Conservation (phyloP, 2,888 invertebrate species). For the Cerastis rubricosa region DNA sequence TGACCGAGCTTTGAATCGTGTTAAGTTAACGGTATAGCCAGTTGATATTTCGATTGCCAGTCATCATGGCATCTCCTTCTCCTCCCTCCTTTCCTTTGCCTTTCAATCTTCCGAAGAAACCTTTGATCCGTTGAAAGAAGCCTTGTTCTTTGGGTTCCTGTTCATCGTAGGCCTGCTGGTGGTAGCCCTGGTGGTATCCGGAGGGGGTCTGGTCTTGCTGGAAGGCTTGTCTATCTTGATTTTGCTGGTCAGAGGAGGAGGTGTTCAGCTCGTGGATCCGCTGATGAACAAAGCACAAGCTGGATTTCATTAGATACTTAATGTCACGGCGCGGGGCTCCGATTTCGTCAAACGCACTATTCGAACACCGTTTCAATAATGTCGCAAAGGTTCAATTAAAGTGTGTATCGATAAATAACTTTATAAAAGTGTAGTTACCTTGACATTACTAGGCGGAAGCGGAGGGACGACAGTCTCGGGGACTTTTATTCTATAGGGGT, state of each 20-base stretch:
- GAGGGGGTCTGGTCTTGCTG: constrained; percentile 39
- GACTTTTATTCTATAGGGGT: constrained; percentile 85
- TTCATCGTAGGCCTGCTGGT: constrained; percentile 41
- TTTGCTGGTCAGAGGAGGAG: constrained; percentile 50
- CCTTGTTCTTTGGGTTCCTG: constrained; percentile 69
- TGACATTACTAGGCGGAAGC: constrained; percentile 81
- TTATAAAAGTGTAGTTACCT: constrained; percentile 73
- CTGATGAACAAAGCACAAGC: constrained; percentile 89
- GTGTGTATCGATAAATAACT: neutral
- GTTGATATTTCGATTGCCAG: constrained; percentile 26
- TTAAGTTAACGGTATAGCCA: constrained; percentile 28
- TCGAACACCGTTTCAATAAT: constrained; percentile 68
- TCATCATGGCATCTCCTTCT: constrained; percentile 73
- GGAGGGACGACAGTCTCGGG: constrained; percentile 85
- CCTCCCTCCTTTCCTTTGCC: constrained; percentile 70
- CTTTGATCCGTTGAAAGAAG: constrained; percentile 79
- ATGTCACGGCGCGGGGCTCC: constrained; percentile 81
- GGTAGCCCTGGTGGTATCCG: constrained; percentile 25
- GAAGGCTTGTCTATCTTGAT: constrained; percentile 46
- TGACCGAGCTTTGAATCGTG: constrained; percentile 14
- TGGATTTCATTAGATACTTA: constrained; percentile 88
- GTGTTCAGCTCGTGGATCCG: constrained; percentile 77
- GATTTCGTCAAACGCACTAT: constrained; percentile 90
- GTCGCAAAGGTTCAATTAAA: constrained; percentile 69
- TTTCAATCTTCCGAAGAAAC: constrained; percentile 75